Evolutionary conservation across 2,888 invertebrate genomes (phyloP), one percentile per base, ranked within the genome.

Genomic region (Branchellion lobata): DNA sequence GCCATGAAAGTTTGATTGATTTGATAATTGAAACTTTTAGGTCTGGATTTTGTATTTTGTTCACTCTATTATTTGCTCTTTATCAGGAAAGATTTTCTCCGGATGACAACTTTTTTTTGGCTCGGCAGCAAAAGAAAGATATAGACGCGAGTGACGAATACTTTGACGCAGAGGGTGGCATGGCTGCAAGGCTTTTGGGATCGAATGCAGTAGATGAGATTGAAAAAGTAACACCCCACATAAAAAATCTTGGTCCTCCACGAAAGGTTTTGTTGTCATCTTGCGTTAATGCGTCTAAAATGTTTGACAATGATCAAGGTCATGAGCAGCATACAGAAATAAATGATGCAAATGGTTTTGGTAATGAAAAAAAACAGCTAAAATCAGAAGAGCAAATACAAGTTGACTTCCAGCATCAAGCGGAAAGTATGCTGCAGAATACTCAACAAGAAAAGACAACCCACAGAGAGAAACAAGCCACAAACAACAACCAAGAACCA

Each of bases 81-180:
- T n/a, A n/a, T n/a, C 61, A 57, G 61, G n/a, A 57, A 18, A 57
- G 3, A n/a, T 57, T 57, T n/a, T 57, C 61, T 24, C 24, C 24
- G n/a, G 61, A 57, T 5, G 61, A 57, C 61, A 57, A 57, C 24
- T 57, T 57, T n/a, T 57, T 57, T n/a, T 57, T 57, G 61, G 21
- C 61, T 5, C 21, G 61, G 24, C 61, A 57, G 24, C 3, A 57
- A 18, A 18, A 18, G n/a, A 24, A n/a, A 14, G 61, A 57, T n/a
- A 57, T 57, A 57, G 61, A 57, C 5, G n/a, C 61, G 5, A 14
- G n/a, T n/a, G 61, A 57, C 21, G 61, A 57, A 24, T 24, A 24
- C 61, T 57, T 57, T 57, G 61, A 57, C 24, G n/a, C 21, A 57
- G 61, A 57, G 3, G 61, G 21, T 57, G n/a, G 24, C 61, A 57